phyloP scores from a whole-genome alignment of 2,797 vertebrate genomes.

The Eospalax fontanierii region DNA sequence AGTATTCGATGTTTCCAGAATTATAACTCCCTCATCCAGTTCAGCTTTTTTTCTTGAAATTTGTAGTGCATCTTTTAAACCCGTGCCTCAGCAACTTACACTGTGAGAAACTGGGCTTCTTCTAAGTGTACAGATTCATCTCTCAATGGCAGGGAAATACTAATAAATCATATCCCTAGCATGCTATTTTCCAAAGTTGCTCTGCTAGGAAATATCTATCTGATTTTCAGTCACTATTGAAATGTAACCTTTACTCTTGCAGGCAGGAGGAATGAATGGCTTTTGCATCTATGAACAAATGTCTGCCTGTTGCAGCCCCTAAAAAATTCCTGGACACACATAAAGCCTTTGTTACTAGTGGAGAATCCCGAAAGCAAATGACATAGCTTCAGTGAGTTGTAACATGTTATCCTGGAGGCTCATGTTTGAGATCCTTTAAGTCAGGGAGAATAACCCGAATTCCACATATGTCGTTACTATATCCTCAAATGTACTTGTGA shows the following conservation, averaged over 20 bases:
- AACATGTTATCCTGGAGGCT: neutral
- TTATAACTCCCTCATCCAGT: neutral
- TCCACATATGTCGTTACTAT: neutral
- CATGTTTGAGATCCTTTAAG: neutral
- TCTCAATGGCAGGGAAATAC: neutral
- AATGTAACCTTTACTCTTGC: conserved; percentile 28
- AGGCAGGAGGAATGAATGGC: neutral
- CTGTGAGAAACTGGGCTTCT: conserved; percentile 38
- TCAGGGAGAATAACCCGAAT: neutral
- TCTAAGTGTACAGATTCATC: conserved; percentile 38
- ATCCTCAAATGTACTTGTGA: neutral
- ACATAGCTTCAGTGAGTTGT: neutral
- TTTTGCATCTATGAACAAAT: neutral
- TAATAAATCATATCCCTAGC: conserved; percentile 43
- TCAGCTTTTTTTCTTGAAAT: neutral
- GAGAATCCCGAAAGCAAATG: neutral
- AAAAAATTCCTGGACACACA: neutral
- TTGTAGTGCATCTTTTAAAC: neutral
- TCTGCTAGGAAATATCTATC: neutral
- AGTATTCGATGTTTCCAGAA: neutral
- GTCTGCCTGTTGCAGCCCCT: neutral
- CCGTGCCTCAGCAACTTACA: neutral
- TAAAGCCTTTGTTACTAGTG: neutral
- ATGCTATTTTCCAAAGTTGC: conserved; percentile 12
- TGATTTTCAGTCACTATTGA: conserved; percentile 45